phyloP scores from a whole-genome alignment of 2,888 invertebrate genomes.

The Stictocephala bisonia region DNA sequence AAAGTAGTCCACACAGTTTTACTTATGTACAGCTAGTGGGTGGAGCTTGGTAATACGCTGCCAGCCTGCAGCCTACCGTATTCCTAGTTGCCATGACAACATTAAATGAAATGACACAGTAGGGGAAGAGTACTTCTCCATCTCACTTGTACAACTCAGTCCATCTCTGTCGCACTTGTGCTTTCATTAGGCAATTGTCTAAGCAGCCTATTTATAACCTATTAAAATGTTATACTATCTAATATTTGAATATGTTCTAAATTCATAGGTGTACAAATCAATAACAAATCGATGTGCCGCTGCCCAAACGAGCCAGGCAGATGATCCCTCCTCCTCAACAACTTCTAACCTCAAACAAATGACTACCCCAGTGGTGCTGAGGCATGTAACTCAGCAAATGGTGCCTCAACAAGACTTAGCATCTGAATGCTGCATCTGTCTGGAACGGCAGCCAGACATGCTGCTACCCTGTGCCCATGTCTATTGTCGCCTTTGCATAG shows the following conservation, averaged over 20 bases:
- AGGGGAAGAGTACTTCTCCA: too few species aligned
- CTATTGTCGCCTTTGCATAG: conserved; percentile 77
- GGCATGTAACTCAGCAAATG: conserved; percentile 55
- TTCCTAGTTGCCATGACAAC: too few species aligned
- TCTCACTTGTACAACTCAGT: too few species aligned
- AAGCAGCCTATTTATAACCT: too few species aligned
- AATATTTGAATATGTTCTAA: neutral
- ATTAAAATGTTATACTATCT: too few species aligned
- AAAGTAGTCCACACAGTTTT: too few species aligned
- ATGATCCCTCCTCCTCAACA: neutral
- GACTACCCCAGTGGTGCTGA: conserved; percentile 57
- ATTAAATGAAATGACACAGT: too few species aligned
- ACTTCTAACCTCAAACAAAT: conserved; percentile 40
- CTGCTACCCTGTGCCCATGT: conserved; percentile 77
- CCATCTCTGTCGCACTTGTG: too few species aligned
- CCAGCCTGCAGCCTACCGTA: too few species aligned
- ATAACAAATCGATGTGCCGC: conserved; percentile 46
- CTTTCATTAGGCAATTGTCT: too few species aligned
- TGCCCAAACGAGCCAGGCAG: conserved; percentile 33
- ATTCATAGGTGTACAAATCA: conserved; percentile 55
- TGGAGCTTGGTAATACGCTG: too few species aligned
- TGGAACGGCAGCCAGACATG: conserved; percentile 76
- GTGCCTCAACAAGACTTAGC: conserved; percentile 51
- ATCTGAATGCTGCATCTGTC: conserved; percentile 77
- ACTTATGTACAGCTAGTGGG: too few species aligned